phyloP scores from a whole-genome alignment of 2,888 invertebrate genomes.

The Synergus umbraculus region DNA sequence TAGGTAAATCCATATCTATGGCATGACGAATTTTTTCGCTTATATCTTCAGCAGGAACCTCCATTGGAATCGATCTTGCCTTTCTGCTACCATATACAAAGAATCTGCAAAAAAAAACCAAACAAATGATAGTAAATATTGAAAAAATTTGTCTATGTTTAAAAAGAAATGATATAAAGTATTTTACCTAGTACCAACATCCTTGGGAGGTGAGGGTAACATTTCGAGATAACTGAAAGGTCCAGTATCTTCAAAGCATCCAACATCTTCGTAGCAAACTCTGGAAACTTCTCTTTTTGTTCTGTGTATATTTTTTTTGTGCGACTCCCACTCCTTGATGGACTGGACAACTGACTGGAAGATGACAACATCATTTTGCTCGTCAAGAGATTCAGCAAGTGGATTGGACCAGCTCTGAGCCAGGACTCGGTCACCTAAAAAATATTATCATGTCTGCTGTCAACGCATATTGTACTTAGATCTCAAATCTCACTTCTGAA shows the following conservation, averaged over 20 bases:
- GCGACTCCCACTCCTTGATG: conserved; percentile 85
- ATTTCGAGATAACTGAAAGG: conserved; percentile 94
- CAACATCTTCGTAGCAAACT: conserved; percentile 93
- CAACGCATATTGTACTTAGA: conserved; percentile 9
- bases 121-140: background rate
- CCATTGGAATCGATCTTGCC: conserved; percentile 74
- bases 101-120: conserved; percentile 64
- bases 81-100: conserved; percentile 74
- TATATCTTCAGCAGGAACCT: conserved; percentile 73
- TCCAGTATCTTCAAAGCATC: conserved; percentile 95
- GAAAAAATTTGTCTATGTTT: background rate
- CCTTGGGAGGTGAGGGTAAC: conserved; percentile 90
- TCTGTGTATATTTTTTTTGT: conserved; percentile 79
- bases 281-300: conserved; percentile 88
- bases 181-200: conserved; percentile 89
- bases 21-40: conserved; percentile 71
- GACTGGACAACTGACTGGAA: conserved; percentile 86
- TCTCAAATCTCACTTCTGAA: background rate
- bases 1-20: conserved; percentile 78
- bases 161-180: conserved; percentile 2
- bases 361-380: conserved; percentile 84
- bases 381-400: conserved; percentile 85
- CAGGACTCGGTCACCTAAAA: conserved; percentile 65
- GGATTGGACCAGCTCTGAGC: conserved; percentile 78
- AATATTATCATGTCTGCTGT: conserved; percentile 32